Evolutionary conservation across 1,140 invertebrate species (phyloP).

Genomic region (Hormaphis cornu): DNA sequence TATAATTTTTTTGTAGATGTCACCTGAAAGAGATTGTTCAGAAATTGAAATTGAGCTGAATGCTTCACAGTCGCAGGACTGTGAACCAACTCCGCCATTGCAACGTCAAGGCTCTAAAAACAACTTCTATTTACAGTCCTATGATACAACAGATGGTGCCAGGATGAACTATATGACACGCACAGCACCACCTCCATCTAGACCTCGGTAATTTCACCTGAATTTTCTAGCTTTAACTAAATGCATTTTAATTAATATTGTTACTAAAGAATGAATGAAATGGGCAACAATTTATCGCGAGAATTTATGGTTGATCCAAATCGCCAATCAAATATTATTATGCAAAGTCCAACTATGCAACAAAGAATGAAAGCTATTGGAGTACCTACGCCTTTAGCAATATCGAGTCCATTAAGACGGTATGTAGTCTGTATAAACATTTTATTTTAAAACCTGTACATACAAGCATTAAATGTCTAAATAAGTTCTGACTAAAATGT

Average conservation of each 20-base stretch:
- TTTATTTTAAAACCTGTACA: no score
- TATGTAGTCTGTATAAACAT: constrained; percentile 44
- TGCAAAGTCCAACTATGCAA: constrained; percentile 73
- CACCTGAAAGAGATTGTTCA: constrained; percentile 59
- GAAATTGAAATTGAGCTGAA: constrained; percentile 73
- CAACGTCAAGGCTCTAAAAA: constrained; percentile 82
- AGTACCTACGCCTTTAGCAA: constrained; percentile 74
- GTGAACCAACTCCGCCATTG: constrained; percentile 81
- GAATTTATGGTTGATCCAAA: constrained; percentile 44
- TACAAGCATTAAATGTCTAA: no score
- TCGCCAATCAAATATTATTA: constrained; percentile 41
- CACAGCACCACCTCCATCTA: constrained; percentile 57
- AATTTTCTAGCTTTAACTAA: background rate
- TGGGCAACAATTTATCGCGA: constrained; percentile 5
- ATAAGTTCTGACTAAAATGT: no score
- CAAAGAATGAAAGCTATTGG: constrained; percentile 80
- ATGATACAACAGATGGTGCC: constrained; percentile 39
- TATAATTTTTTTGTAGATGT: constrained; percentile 49
- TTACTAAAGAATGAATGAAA: constrained; percentile 14
- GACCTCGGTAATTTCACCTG: constrained; percentile 19
- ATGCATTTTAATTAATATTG: background rate
- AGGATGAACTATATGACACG: constrained; percentile 50
- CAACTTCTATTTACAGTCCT: constrained; percentile 78
- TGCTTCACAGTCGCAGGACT: constrained; percentile 82
- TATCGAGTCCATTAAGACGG: constrained; percentile 75